Conservation (phyloP, 2,888 invertebrate genomes). For the Acrobeloides nanus region DNA sequence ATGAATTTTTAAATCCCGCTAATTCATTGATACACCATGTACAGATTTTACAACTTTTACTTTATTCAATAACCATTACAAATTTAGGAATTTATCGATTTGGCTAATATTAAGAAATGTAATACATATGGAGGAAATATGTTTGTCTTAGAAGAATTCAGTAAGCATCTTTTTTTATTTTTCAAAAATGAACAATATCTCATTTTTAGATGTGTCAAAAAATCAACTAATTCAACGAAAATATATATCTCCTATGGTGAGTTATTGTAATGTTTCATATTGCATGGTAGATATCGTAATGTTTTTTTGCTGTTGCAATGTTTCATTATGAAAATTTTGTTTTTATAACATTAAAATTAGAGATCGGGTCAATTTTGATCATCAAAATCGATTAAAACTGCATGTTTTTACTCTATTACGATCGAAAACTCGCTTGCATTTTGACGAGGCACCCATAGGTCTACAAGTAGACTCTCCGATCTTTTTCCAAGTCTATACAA, state of each 20-base stretch:
- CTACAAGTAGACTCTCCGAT: too few relatives aligned
- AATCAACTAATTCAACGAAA: constrained; percentile 89
- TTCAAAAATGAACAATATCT: constrained; percentile 1
- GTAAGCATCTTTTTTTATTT: too few relatives aligned
- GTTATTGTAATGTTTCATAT: constrained; percentile 50
- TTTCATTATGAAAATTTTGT: neutral
- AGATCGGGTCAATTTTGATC: too few relatives aligned
- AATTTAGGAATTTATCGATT: constrained; percentile 96
- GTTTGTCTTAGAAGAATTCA: constrained; percentile 98
- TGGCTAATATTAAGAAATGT: constrained; percentile 98
- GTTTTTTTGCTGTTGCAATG: neutral
- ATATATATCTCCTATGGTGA: constrained; percentile 96
- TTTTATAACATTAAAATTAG: too few relatives aligned
- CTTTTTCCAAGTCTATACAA: too few relatives aligned
- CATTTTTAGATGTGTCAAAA: constrained; percentile 85
- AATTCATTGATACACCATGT: too few relatives aligned
- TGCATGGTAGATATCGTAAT: neutral
- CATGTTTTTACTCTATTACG: too few relatives aligned
- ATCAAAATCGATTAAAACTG: too few relatives aligned
- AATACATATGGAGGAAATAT: constrained; percentile 98
- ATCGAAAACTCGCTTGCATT: too few relatives aligned
- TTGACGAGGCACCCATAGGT: too few relatives aligned
- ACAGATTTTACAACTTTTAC: too few relatives aligned
- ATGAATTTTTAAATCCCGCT: too few relatives aligned
- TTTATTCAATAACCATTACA: neutral